These are phyloP conservation scores for Catharus fuscescens DNA, from an alignment of 2,113 vertebrate genomes.

Conservation along the genomic window DNA sequence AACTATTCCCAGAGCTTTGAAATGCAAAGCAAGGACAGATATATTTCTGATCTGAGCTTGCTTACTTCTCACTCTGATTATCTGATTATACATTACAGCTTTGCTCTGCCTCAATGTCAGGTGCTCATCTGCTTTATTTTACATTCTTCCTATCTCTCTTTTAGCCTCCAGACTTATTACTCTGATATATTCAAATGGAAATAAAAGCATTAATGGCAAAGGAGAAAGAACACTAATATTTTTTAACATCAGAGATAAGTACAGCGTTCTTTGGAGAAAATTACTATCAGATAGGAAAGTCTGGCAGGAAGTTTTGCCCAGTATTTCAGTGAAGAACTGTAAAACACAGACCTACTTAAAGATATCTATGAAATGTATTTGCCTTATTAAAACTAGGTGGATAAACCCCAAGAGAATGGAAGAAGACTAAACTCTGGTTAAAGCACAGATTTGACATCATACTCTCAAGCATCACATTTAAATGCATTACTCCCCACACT, in stretches of 20 bases:
- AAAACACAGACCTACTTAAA: background rate
- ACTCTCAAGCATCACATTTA: background rate
- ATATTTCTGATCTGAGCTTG: conserved; percentile 47
- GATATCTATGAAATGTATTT: background rate
- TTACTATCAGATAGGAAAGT: background rate
- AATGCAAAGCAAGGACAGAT: conserved; percentile 53
- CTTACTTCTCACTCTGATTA: conserved; percentile 24
- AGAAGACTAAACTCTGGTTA: background rate
- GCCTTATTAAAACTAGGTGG: background rate
- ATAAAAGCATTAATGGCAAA: conserved; percentile 24
- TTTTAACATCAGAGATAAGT: conserved; percentile 3
- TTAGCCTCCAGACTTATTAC: background rate
- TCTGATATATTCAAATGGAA: conserved; percentile 24
- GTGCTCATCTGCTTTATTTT: background rate
- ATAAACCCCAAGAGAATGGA: background rate
- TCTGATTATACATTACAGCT: background rate
- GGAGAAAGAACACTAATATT: background rate
- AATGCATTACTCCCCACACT: background rate
- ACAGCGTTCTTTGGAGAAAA: background rate
- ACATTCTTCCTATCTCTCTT: background rate
- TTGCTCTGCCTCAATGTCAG: background rate
- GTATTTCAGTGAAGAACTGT: background rate
- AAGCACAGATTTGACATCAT: background rate
- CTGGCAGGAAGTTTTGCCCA: background rate
- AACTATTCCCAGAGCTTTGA: conserved; percentile 37